Evolutionary conservation across 1,140 invertebrate species (phyloP), one percentile per base, ranked within the genome.

Genomic region (Brachionus plicatilis): DNA sequence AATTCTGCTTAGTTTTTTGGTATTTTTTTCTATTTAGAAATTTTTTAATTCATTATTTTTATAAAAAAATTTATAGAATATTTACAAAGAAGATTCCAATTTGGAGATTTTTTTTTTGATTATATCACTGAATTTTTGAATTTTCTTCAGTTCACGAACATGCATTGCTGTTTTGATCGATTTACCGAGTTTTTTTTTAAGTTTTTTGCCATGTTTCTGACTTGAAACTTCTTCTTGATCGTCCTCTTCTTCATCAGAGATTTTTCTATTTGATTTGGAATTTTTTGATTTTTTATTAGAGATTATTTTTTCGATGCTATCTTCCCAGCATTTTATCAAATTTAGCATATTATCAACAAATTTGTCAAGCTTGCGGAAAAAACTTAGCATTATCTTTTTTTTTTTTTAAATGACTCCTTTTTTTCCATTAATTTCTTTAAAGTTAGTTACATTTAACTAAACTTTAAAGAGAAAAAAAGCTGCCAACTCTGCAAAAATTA

Each of bases 221-320:
- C 17, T 17, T 5, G 8, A 7, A 9, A 43, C 41, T 7, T 11
- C n/a, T 9, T 43, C 33, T 11, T 45, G 37, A 75, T 75, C 41
- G 66, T 68, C 27, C 33, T 68, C 66, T 33, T 75, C 70, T 75
- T 75, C 72, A 50, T 76, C 72, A 43, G 33, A 37, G 9, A 24
- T 14, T 41, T 20, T 41, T 43, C 20, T 47, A 43, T 17, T 72
- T 14, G 68, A 72, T 7, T 72, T 72, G 17, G 66, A 68, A 17
- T 72, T 72, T 72, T 72, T 72, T 3, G 29, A 27, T 72, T 72
- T 72, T 72, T 72, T 72, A 43, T 43, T 41, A 14, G 37, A 72
- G 9, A 41, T 43, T 43, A 72, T 45, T 72, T 72, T 72, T 43
- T 72, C 68, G 20, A 43, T 72, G 29, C n/a, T 17, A 41, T 72